A percentile compares a stretch with the other conserved stretches of the same genome.
phyloP scores from a whole-genome alignment of 2,888 invertebrate genomes.

The Erpobdella octoculata region DNA sequence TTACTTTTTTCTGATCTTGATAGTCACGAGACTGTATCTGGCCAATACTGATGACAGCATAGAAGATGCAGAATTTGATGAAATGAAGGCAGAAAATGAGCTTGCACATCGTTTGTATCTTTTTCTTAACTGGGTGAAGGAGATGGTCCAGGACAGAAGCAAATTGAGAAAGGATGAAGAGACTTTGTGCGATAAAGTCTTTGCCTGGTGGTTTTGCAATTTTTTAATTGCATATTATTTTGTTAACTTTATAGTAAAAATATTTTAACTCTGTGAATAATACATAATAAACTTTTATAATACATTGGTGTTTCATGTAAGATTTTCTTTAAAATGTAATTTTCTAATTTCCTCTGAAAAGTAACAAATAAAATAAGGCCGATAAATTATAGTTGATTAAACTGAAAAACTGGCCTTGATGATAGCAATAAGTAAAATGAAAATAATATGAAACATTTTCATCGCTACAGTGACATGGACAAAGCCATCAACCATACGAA shows the following conservation, averaged over 20 bases:
- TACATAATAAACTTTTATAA: too few species aligned
- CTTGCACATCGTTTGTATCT: constrained; percentile 83
- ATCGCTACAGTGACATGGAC: constrained; percentile 73
- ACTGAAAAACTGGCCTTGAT: too few species aligned
- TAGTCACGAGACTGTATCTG: constrained; percentile 27
- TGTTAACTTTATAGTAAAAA: too few species aligned
- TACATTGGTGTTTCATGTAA: too few species aligned
- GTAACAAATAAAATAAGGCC: too few species aligned
- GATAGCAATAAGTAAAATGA: neutral
- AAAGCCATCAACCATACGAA: constrained; percentile 74
- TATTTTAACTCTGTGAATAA: too few species aligned
- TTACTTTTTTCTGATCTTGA: too few species aligned
- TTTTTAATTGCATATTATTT: too few species aligned
- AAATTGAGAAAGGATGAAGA: constrained; percentile 59
- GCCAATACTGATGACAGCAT: constrained; percentile 30
- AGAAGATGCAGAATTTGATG: constrained; percentile 97
- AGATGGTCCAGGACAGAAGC: constrained; percentile 51
- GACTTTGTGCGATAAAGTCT: constrained; percentile 80
- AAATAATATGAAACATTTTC: neutral
- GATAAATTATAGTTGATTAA: too few species aligned
- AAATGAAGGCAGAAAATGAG: constrained; percentile 84
- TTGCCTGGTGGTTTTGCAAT: constrained; percentile 55
- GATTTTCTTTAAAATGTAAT: too few species aligned
- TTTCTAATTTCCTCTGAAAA: too few species aligned
- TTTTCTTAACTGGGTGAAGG: constrained; percentile 93